phyloP scores from a whole-genome alignment of 1,140 invertebrate species.

The Dinothrombium tinctorium region DNA sequence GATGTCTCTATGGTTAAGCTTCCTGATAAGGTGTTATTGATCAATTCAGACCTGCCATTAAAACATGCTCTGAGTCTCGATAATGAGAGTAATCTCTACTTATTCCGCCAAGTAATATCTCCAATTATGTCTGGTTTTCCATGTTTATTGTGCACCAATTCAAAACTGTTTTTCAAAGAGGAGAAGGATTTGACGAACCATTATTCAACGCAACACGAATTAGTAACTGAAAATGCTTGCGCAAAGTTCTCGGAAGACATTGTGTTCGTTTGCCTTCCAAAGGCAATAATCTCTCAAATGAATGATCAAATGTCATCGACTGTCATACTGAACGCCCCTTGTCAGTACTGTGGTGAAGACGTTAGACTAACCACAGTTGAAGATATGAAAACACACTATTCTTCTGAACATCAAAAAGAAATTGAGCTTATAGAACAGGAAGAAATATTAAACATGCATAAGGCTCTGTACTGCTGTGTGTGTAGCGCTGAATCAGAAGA shows the following conservation, averaged over 20 bases:
- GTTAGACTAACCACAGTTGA: conserved; percentile 13
- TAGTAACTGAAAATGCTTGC: conserved; percentile 13
- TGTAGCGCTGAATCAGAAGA: conserved; percentile 14
- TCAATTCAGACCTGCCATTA: conserved; percentile 17
- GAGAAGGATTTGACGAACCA: conserved; percentile 15
- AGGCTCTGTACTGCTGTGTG: conserved; percentile 16
- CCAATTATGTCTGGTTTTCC: conserved; percentile 13
- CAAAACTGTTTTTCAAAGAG: conserved; percentile 15
- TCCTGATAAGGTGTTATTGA: conserved; percentile 16
- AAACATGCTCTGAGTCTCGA: conserved; percentile 14
- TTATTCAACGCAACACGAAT: conserved; percentile 16
- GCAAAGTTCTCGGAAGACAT: conserved; percentile 18
- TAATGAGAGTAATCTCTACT: conserved; percentile 13
- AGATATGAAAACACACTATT: conserved; percentile 17
- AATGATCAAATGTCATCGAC: conserved; percentile 12
- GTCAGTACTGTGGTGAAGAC: conserved; percentile 16
- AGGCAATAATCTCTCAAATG: conserved; percentile 7
- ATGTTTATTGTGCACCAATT: conserved; percentile 15
- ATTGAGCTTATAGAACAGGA: conserved; percentile 13
- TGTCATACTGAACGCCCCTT: conserved; percentile 15
- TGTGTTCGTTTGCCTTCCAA: conserved; percentile 17
- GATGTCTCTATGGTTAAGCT: conserved; percentile 13
- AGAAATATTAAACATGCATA: conserved; percentile 11
- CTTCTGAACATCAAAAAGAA: conserved; percentile 14
- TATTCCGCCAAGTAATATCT: conserved; percentile 17